Evolutionary conservation across 2,888 invertebrate species (phyloP), one percentile per base, ranked within the genome.

Genomic region (Drosophila kanekoi): DNA sequence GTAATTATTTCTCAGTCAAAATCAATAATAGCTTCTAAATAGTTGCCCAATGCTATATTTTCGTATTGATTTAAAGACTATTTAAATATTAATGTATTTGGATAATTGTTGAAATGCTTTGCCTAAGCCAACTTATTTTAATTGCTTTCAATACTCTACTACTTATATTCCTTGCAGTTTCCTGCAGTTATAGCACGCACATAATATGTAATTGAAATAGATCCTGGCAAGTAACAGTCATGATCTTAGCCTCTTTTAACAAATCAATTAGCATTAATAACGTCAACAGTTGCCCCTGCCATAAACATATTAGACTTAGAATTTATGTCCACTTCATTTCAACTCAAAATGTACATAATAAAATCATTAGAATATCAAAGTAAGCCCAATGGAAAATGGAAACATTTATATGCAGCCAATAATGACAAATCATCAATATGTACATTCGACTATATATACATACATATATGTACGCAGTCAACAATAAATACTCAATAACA

Each of bases 401-500:
- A 62, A 20, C 82, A 63, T 77, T 87, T 77, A 67, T 71, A 87
- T 74, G 45, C 79, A 87, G 71, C 59, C 88, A 81, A 87, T 84
- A 89, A 87, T 72, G 82, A 72, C 60, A 79, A 81, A 62, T 66
- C 57, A 86, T 66, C 44, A 20, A 88, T 58, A 75, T 23, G 74
- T 47, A 63, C 43, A 60, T n/a, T 13, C 59, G 40, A 4, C 40
- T 40, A 16, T 40, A 18, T 18, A 41, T 41, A 63, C 10, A 11
- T 10, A n/a, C 11, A 4, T 33, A 8, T 23, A 8, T 23, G 8
- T 28, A 28, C 18, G 23, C 54, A 65, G 52, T 54, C 65, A 69
- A 77, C 81, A 83, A 83, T 88, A 77, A 83, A 81, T 72, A 67
- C 82, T 81, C 85, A 70, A 70, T 72, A 68, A 78, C 85, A 81